Evolutionary conservation across 92 coral and sea anemone genomes (phyloP), one percentile per base, ranked within the genome.

Genomic region (Meandrina meandrites): DNA sequence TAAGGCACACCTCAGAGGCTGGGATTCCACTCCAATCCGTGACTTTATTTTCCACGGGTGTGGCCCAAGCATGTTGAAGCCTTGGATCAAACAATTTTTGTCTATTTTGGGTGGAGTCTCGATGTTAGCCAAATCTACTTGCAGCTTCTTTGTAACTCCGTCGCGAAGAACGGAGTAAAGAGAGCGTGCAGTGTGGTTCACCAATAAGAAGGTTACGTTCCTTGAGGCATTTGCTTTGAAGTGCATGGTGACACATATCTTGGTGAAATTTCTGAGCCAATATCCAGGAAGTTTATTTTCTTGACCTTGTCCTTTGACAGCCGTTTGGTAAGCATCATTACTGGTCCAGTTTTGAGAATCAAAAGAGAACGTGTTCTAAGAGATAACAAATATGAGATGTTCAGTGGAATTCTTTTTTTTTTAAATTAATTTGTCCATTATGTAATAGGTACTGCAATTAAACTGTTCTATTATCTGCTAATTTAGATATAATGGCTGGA

Each of bases 201-300:
- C 2, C 21, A 31, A 1, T 30, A 69, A 27, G 27, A 14, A 28
- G 11, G 74, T 69, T 21, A 28, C 28, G 40, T 28, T 14, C 37
- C 19, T 69, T 28, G 74, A 69, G 74, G 5, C 16, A 31, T 69
- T 69, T 69, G 19, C 40, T 69, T 9, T 3, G 56, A 79, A 79
- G 24, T 31, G 12, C 68, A 79, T 53, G 45, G 14, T 28, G 36
- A 79, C 48, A 24, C 82, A 79, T 8, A 79, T 56, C 34, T 31
- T 69, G 74, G 40, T 69, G 21, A 69, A 69, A 69, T 69, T 69
- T 2, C 74, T 28, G 74, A 69, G 74, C 74, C 74, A 69, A 40
- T 30, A 69, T 69, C 36, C 35, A 32, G 74, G 47, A 5, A 71
- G 76, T 71, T 71, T 71, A 21, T 16, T 17, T 31, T 71, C 45